A percentile compares a stretch with the other conserved stretches of the same genome.
Conservation (phyloP, 2,113 vertebrate species). For the Bombycilla garrulus region DNA sequence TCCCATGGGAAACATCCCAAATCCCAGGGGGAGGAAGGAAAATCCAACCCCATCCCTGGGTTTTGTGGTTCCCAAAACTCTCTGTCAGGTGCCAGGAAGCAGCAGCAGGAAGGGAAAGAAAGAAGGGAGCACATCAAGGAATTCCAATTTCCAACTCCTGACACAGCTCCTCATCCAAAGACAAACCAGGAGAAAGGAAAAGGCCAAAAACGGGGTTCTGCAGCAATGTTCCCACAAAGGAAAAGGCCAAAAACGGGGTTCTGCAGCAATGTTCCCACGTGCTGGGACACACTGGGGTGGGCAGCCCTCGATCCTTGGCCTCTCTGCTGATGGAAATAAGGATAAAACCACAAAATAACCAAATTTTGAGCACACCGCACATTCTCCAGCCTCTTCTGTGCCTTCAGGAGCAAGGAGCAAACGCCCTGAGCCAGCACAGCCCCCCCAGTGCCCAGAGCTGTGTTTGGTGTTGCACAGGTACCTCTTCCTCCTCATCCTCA, state of each 20-base stretch:
- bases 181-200: background rate
- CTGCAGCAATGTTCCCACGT: background rate
- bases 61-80: background rate
- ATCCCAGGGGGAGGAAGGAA: background rate
- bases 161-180: background rate
- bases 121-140: background rate
- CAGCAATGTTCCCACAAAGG: background rate
- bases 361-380: fast-evolving
- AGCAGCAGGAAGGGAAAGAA: background rate
- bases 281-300: fast-evolving
- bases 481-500: conserved; percentile 91
- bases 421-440: fast-evolving
- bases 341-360: fast-evolving
- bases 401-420: background rate
- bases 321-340: fast-evolving
- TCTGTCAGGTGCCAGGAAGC: background rate
- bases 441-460: background rate
- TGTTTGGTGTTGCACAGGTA: background rate
- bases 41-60: fast-evolving
- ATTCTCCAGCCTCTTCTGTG: background rate
- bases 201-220: fast-evolving
- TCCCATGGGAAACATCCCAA: background rate
- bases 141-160: background rate
- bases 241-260: no score
- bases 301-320: background rate